Conservation (phyloP, 2,888 invertebrate species). For the Drepanosiphum platanoidis region DNA sequence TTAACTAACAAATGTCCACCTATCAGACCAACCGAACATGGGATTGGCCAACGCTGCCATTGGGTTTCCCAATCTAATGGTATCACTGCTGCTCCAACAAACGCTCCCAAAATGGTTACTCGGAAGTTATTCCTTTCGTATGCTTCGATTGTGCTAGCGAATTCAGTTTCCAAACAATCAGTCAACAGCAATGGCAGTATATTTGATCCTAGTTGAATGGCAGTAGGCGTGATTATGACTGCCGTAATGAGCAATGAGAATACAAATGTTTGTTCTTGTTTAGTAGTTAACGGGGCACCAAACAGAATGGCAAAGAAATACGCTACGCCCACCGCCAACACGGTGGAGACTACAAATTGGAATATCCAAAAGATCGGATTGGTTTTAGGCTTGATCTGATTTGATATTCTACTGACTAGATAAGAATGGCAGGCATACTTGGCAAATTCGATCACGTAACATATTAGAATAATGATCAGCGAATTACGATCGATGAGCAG, state of each 20-base stretch:
- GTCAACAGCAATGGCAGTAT: constrained; percentile 66
- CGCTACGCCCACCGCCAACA: constrained; percentile 70
- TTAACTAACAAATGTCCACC: constrained; percentile 68
- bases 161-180: constrained; percentile 68
- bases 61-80: constrained; percentile 91
- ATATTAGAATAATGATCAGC: constrained; percentile 2
- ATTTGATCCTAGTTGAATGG: constrained; percentile 72
- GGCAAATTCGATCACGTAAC: constrained; percentile 44
- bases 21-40: constrained; percentile 77
- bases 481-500: constrained; percentile 36
- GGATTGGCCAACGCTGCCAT: constrained; percentile 86
- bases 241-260: constrained; percentile 73
- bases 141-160: constrained; percentile 65
- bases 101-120: constrained; percentile 78
- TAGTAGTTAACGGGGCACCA: constrained; percentile 75
- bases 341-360: constrained; percentile 41
- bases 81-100: constrained; percentile 85
- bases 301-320: constrained; percentile 75
- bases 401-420: constrained; percentile 31
- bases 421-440: constrained; percentile 44
- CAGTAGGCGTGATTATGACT: constrained; percentile 74
- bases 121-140: constrained; percentile 68
- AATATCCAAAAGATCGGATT: constrained; percentile 22
- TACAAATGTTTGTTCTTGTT: constrained; percentile 77
- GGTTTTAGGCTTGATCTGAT: constrained; percentile 1